Evolutionary conservation across 2,113 vertebrate species (phyloP), one percentile per base, ranked within the genome.

Genomic region (Triplophysa dalaica): DNA sequence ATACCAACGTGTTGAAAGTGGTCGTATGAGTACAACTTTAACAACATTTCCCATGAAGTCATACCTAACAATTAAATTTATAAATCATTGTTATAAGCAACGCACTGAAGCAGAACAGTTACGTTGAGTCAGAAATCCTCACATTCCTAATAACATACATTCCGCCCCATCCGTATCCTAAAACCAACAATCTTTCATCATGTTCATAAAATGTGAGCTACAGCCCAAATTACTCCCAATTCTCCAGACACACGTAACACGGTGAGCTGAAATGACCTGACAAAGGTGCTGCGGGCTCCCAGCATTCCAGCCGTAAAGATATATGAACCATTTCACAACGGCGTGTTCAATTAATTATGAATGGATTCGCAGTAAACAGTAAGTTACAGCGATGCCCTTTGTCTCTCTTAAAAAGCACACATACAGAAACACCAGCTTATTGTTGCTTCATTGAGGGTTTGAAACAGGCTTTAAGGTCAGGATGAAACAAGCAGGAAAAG

Each of bases 381-480:
- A 54, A 65, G 19, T 76, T 52, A 64, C 61, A 38, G 26, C 19
- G 6, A 21, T 58, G 54, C 54, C 74, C 62, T 65, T 75, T 45
- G 17, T 41, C 70, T 72, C 22, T 9, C 70, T 72, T 75, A 52
- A 76, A 65, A 60, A 58, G 7, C 56, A 22, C 12, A 73, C 29
- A 60, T 14, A 54, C 7, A n/a, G 41, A 62, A 41, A 75, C 60
- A n/a, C 8, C 41, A 29, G 58, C 33, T 66, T 75, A 52, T 50
- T 21, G 60, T 45, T 79, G 73, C 64, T 54, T 66, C 61, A 61
- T 63, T 61, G 69, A 64, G 64, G 65, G 48, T 56, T 58, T 24
- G 63, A 52, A 73, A 60, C 12, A n/a, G 68, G 38, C 60, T 76
- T 78, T 75, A 70, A 78, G 79, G 70, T 78, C 69, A 79, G 67